These are phyloP conservation scores for Chelon labrosus DNA, from an alignment of 2,797 vertebrate species.

Conservation along the genomic window DNA sequence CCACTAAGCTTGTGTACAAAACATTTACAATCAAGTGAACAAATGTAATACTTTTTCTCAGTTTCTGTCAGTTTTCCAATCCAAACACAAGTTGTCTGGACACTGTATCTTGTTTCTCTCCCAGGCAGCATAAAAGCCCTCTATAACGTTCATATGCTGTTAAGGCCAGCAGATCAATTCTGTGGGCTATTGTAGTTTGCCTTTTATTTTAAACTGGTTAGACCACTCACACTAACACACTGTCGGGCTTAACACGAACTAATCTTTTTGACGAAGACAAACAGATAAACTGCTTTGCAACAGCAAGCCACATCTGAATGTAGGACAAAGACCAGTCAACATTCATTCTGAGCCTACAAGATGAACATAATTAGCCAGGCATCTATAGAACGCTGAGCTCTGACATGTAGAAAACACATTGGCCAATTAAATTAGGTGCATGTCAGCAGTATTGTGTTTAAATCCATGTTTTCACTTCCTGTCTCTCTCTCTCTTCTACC, in stretches of 20 bases:
- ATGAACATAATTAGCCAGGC: not conserved
- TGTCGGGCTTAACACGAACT: not conserved
- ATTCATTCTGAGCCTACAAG: not conserved
- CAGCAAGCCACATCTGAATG: not conserved
- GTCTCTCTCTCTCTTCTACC: too few relatives aligned
- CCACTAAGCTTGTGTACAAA: not conserved
- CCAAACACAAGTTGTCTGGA: constrained; percentile 15
- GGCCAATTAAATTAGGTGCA: not conserved
- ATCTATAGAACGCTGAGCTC: not conserved
- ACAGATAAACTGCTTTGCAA: not conserved
- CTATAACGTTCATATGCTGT: constrained; percentile 38
- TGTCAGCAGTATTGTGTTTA: not conserved
- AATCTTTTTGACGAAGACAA: not conserved
- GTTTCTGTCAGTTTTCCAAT: constrained; percentile 19
- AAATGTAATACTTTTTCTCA: not conserved
- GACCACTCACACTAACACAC: not conserved
- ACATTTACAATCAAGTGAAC: not conserved
- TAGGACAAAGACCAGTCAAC: not conserved
- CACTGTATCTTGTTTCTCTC: constrained; percentile 54
- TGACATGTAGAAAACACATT: not conserved
- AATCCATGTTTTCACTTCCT: not conserved
- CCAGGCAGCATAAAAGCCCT: constrained; percentile 32
- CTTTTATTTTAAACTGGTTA: constrained; percentile 41
- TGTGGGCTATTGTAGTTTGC: constrained; percentile 4
- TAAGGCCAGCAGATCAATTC: constrained; percentile 52